A percentile compares a stretch with the other conserved stretches of the same genome.
Evolutionary conservation across 2,113 vertebrate species (phyloP).

Genomic region (Gasterosteus aculeatus): DNA sequence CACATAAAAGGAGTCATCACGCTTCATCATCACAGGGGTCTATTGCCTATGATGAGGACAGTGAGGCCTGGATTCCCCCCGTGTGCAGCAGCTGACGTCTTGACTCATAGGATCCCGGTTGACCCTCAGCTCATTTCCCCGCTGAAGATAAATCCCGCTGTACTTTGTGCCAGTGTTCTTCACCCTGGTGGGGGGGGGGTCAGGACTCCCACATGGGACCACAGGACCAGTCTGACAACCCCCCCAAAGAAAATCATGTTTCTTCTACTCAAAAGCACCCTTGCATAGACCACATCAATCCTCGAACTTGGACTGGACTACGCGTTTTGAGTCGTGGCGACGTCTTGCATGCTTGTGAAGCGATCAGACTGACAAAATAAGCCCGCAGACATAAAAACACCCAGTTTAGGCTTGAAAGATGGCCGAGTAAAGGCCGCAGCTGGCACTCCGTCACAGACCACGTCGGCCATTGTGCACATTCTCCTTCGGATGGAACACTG

Average conservation of each 20-base stretch:
- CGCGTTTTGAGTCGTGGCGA: not conserved
- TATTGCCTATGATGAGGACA: conserved; percentile 58
- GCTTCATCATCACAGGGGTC: conserved; percentile 55
- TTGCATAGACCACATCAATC: not conserved
- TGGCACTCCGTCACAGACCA: not conserved
- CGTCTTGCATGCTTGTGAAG: not conserved
- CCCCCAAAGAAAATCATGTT: not conserved
- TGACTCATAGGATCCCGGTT: conserved; percentile 45
- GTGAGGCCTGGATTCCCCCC: conserved; percentile 61
- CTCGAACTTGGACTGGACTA: not conserved
- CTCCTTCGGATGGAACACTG: conserved; percentile 32
- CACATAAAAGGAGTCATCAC: conserved; percentile 66
- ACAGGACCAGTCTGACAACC: not conserved
- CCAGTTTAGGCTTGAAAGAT: not conserved
- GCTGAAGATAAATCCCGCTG: conserved; percentile 27
- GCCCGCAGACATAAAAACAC: not conserved
- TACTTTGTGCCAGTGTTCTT: not conserved
- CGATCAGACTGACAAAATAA: not conserved
- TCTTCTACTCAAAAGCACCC: not conserved
- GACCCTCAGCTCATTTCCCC: conserved; percentile 26
- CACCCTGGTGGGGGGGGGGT: not conserved
- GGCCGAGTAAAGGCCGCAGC: not conserved
- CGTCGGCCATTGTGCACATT: not conserved
- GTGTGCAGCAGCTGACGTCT: conserved; percentile 31
- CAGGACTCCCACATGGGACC: not conserved